Conservation (phyloP, 2,797 vertebrate species). For the Hemitrygon akajei region DNA sequence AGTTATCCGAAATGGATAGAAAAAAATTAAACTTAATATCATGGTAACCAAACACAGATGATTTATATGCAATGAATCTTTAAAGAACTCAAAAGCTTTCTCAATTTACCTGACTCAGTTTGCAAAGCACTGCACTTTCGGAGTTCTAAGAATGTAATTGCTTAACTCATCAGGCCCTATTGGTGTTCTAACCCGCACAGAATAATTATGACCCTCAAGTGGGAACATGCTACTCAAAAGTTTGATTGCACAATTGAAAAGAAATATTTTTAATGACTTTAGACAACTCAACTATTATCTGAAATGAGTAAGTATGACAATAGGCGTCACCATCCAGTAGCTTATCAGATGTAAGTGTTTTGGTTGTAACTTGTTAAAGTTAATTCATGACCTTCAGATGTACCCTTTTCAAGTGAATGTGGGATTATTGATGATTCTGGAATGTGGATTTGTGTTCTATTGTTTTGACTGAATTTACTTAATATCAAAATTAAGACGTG, state of each 20-base stretch:
- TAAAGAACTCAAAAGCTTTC: background rate
- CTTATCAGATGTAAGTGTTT: background rate
- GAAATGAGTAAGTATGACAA: background rate
- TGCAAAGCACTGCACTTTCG: background rate
- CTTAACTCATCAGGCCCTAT: background rate
- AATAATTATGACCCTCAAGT: background rate
- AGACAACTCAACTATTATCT: background rate
- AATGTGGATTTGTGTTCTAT: background rate
- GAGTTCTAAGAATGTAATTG: background rate
- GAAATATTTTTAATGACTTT: background rate
- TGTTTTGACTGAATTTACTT: background rate
- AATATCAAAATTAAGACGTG: background rate
- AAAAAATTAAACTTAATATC: background rate
- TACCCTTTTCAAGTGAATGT: background rate
- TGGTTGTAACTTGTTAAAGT: background rate
- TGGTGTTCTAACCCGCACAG: background rate
- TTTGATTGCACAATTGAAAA: background rate
- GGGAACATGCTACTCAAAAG: background rate
- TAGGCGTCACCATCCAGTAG: background rate
- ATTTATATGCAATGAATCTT: background rate
- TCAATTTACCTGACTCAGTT: background rate
- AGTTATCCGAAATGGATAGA: background rate
- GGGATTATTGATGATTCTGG: background rate
- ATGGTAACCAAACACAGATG: background rate
- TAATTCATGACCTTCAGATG: background rate